phyloP scores from a whole-genome alignment of 2,888 invertebrate genomes.

The Drosophila peninsularis region DNA sequence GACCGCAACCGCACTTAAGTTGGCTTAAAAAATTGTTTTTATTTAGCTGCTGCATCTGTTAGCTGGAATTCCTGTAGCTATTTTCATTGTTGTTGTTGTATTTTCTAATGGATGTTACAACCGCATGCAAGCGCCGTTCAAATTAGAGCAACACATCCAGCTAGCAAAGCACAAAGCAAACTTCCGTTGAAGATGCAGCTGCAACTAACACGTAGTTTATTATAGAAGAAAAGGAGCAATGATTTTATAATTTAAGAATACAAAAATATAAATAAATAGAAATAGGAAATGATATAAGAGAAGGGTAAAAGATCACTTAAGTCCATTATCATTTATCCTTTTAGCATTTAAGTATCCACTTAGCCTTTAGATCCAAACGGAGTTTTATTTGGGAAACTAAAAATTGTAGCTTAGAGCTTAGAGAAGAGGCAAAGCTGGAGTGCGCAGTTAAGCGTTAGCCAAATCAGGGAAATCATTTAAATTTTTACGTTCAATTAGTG shows the following conservation, averaged over 20 bases:
- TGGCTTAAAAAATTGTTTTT: slow-evolving; percentile 65
- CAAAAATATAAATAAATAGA: too few species aligned
- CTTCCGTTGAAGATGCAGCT: slow-evolving; percentile 9
- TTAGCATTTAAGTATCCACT: too few species aligned
- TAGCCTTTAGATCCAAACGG: too few species aligned
- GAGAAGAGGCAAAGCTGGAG: neutral
- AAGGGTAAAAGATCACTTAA: too few species aligned
- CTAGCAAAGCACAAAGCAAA: slow-evolving; percentile 26
- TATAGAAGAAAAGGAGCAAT: neutral
- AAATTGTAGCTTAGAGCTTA: neutral
- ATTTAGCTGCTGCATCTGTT: slow-evolving; percentile 55
- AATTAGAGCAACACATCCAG: slow-evolving; percentile 55
- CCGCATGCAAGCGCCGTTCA: slow-evolving; percentile 60
- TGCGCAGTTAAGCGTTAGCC: neutral
- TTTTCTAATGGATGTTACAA: slow-evolving; percentile 69
- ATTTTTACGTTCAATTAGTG: slow-evolving; percentile 30
- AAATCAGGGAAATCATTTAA: slow-evolving; percentile 6
- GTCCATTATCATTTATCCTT: too few species aligned
- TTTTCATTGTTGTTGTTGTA: slow-evolving; percentile 23
- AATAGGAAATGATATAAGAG: too few species aligned
- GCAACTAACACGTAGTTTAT: slow-evolving; percentile 18
- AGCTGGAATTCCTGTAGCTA: slow-evolving; percentile 44
- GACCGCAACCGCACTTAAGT: slow-evolving; percentile 65
- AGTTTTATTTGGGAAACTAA: neutral
- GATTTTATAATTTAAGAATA: neutral